Base-by-base conservation (phyloP, 2,888 invertebrate genomes). In the Brachynemurus nebulosus region DNA sequence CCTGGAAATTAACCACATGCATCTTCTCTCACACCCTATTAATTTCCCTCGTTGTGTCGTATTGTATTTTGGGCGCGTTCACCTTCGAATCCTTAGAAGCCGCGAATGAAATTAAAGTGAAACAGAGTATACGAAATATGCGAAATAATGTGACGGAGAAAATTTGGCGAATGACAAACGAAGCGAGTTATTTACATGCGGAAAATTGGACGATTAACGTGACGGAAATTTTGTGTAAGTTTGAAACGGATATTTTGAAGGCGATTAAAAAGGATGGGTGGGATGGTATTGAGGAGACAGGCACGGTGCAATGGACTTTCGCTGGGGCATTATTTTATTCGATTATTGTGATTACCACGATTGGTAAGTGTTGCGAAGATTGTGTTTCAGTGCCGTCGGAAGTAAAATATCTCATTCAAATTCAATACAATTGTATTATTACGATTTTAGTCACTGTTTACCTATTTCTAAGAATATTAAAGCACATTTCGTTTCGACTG, bases 291-390 rank as follows among this genome's bases (percentile, higher is more conserved):
- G 71, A 71, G 47, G 64, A 67, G 41, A 53, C 55, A 2, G 60
- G 64, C 8, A 67, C 65, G 45, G 64, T 69, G 4, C 86, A 89
- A 62, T 88, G 90, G 89, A 86, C 86, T 37, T 83, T 82, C 64
- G 81, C 81, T 17, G 92, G 92, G 11, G 86, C 92, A 0, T 71
- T 95, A 16, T 88, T 93, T 67, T 93, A 92, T 69, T 91, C 91
- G 53, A 92, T 95, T 59, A 90, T 93, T 54, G 91, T 93, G 52
- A 93, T 93, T 63, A 93, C 93, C 44, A 93, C 93, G 25, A 93
- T 93, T 52, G 93, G 92, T 91, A 60, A 75, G 79, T 66, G 39
- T n/a, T n/a, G n/a, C n/a, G n/a, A n/a, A n/a, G n/a, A n/a, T n/a
- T n/a, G n/a, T n/a, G n/a, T n/a, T n/a, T n/a, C n/a, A n/a, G n/a